Percentiles rank a stretch among this genome's conserved stretches.
Conservation (phyloP, 2,888 invertebrate species). For the Epiblema foenella region DNA sequence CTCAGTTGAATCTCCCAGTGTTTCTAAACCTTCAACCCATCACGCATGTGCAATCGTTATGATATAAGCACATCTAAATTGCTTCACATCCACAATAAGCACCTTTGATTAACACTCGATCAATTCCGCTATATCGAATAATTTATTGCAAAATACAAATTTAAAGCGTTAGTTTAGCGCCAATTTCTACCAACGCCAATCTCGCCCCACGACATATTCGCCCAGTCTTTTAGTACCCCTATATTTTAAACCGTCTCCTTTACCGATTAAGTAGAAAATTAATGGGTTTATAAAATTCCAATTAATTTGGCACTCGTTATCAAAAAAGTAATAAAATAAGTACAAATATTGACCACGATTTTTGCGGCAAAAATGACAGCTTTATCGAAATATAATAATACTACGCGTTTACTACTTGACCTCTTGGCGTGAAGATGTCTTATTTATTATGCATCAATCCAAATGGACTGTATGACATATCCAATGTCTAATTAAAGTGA, state of each 20-base stretch:
- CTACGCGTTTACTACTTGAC: slow-evolving; percentile 8
- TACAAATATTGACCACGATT: background rate
- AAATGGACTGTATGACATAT: background rate
- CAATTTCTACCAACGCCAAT: slow-evolving; percentile 9
- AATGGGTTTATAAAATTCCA: slow-evolving; percentile 18
- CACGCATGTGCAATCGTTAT: no score
- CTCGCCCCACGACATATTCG: background rate
- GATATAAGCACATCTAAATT: slow-evolving; percentile 13
- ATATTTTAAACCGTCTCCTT: background rate
- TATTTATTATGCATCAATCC: background rate
- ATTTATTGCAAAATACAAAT: slow-evolving; percentile 18
- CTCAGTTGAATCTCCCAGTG: no score
- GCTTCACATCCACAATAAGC: slow-evolving; percentile 35
- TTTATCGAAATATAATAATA: background rate
- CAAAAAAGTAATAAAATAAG: background rate
- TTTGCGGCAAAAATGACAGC: slow-evolving; percentile 19
- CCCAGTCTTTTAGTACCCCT: background rate
- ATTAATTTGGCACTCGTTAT: slow-evolving; percentile 24
- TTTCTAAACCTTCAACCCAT: no score
- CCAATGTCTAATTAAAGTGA: no score
- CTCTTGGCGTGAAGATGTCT: slow-evolving; percentile 18
- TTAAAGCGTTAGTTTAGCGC: slow-evolving; percentile 11
- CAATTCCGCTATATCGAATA: slow-evolving; percentile 32
- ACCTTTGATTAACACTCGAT: slow-evolving; percentile 29
- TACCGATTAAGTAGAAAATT: slow-evolving; percentile 29